These are phyloP conservation scores for Caenorhabditis macrosperma DNA, from an alignment of 2,888 invertebrate species.

Conservation along the genomic window DNA sequence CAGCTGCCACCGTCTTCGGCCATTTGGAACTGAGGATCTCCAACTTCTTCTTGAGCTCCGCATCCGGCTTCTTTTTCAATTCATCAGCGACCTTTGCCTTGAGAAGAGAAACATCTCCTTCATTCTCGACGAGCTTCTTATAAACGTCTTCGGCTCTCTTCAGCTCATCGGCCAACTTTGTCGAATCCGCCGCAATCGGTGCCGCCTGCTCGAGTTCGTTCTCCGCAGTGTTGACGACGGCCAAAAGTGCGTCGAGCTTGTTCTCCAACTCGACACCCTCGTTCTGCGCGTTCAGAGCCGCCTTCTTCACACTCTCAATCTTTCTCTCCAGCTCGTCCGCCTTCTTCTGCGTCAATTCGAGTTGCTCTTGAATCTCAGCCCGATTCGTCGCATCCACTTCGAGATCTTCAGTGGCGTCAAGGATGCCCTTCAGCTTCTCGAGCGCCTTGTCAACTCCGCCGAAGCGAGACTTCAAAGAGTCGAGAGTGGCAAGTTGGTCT, in stretches of 20 bases:
- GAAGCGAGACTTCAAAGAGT: constrained; percentile 46
- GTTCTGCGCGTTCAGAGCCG: constrained; percentile 60
- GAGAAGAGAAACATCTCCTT: constrained; percentile 89
- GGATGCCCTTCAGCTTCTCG: constrained; percentile 39
- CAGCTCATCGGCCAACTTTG: constrained; percentile 88
- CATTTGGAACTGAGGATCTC: constrained; percentile 92
- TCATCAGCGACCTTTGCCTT: constrained; percentile 80
- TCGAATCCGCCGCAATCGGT: constrained; percentile 89
- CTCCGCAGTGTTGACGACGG: constrained; percentile 41
- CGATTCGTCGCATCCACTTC: constrained; percentile 64
- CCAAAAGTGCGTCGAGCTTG: constrained; percentile 61
- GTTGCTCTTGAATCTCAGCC: constrained; percentile 62
- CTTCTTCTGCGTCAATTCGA: constrained; percentile 59
- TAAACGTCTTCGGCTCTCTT: constrained; percentile 85
- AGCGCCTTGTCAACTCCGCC: constrained; percentile 48
- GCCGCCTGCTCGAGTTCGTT: constrained; percentile 67
- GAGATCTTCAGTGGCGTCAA: constrained; percentile 44
- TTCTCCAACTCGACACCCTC: constrained; percentile 65
- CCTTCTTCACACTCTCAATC: constrained; percentile 66
- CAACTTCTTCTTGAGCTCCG: constrained; percentile 86
- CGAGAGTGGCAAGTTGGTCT: constrained; percentile 58
- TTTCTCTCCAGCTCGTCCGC: constrained; percentile 64
- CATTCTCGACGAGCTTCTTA: constrained; percentile 91
- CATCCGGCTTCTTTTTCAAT: constrained; percentile 82
- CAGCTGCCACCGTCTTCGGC: constrained; percentile 92